These are phyloP conservation scores for Aphaenogaster ashmeadi DNA, from an alignment of 1,140 invertebrate species.

Conservation along the genomic window DNA sequence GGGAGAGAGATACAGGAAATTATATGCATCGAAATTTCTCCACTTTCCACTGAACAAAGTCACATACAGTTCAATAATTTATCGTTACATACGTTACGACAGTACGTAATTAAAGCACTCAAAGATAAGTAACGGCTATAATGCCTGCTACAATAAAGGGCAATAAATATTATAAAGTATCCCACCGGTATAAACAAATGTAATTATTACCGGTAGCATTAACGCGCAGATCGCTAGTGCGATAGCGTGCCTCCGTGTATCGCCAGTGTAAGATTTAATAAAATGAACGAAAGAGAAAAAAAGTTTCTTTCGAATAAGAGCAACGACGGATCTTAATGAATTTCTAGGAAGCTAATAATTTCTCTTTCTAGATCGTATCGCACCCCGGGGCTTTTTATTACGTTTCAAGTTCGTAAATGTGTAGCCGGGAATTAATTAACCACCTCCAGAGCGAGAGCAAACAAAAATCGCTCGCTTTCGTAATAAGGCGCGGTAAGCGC, in stretches of 20 bases:
- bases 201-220: slow-evolving; percentile 51
- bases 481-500: slow-evolving; percentile 25
- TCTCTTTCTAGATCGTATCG: slow-evolving; percentile 57
- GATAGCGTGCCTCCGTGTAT: slow-evolving; percentile 19
- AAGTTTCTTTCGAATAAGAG: background rate
- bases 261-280: slow-evolving; percentile 3
- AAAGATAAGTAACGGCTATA: slow-evolving; percentile 17
- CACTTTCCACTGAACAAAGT: background rate
- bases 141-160: slow-evolving; percentile 18
- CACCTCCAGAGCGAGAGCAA: slow-evolving; percentile 15
- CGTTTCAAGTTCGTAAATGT: slow-evolving; percentile 52
- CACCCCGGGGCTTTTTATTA: slow-evolving; percentile 42
- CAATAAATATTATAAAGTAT: slow-evolving; percentile 43
- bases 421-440: slow-evolving; percentile 51
- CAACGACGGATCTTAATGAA: slow-evolving; percentile 46
- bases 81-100: background rate
- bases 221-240: slow-evolving; percentile 9
- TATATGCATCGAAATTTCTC: background rate
- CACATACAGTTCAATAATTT: background rate
- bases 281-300: slow-evolving; percentile 14
- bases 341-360: slow-evolving; percentile 61
- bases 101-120: slow-evolving; percentile 35
- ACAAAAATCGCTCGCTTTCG: slow-evolving; percentile 39
- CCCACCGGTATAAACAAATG: slow-evolving; percentile 22
- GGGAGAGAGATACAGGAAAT: background rate